These are phyloP conservation scores for Bathybates hornii DNA, from an alignment of 2,113 vertebrate species.

Conservation along the genomic window DNA sequence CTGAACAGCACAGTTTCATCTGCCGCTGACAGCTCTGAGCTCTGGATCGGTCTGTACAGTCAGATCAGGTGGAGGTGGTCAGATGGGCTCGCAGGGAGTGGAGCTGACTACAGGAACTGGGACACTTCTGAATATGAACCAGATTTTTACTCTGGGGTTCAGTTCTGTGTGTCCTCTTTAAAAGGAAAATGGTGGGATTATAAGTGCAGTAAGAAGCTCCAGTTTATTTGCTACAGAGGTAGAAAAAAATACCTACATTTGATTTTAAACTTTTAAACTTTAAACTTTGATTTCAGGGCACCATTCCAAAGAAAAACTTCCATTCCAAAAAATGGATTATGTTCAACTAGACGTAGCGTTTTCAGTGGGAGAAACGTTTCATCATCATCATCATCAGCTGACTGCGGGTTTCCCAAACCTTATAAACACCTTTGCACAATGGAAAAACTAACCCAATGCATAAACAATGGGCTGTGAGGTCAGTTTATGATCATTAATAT, in stretches of 20 bases:
- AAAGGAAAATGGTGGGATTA: not conserved
- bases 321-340: not conserved
- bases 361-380: not conserved
- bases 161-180: not conserved
- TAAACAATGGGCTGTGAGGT: not conserved
- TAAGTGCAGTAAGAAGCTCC: rapidly evolving
- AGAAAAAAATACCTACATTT: not conserved
- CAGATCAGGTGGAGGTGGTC: not conserved
- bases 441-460: not conserved
- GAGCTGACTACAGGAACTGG: not conserved
- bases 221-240: not conserved
- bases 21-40: not conserved
- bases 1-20: not conserved
- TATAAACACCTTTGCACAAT: not conserved
- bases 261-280: not conserved
- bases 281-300: rapidly evolving
- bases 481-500: rapidly evolving
- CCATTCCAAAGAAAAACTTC: rapidly evolving
- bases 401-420: rapidly evolving
- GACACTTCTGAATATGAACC: rapidly evolving
- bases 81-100: not conserved
- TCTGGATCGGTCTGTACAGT: not conserved
- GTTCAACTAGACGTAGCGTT: rapidly evolving
- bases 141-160: rapidly evolving
- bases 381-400: not conserved